These are phyloP conservation scores for Chionomys nivalis DNA, from an alignment of 2,113 vertebrate genomes.

Conservation along the genomic window DNA sequence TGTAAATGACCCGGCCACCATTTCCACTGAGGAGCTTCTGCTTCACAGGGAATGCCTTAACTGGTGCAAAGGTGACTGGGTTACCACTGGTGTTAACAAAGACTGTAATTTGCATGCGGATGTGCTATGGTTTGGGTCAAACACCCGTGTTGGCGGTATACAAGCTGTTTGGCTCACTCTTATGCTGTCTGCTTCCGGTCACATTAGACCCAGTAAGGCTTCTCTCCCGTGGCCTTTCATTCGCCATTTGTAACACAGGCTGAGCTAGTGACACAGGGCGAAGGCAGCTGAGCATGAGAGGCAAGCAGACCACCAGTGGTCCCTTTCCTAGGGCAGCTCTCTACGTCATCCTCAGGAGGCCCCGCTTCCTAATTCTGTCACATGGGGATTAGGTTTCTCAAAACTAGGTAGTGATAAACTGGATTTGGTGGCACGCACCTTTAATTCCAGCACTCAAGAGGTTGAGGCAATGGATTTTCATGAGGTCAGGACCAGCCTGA, in stretches of 20 bases:
- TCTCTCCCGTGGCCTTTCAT: background rate
- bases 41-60: background rate
- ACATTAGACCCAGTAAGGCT: background rate
- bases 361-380: too few relatives aligned
- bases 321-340: background rate
- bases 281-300: background rate
- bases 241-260: background rate
- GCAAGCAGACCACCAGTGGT: background rate
- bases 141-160: too few relatives aligned
- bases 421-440: background rate
- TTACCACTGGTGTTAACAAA: background rate
- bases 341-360: background rate
- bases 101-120: background rate
- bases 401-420: background rate
- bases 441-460: background rate
- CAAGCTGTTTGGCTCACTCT: background rate
- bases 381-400: background rate
- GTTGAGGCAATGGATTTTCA: background rate
- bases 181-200: background rate
- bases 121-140: background rate
- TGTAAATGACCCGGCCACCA: too few relatives aligned
- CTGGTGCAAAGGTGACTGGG: background rate
- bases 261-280: background rate
- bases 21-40: background rate
- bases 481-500: background rate